These are phyloP conservation scores for Pangasius mekongensis DNA, from an alignment of 2,797 vertebrate genomes.

Conservation along the genomic window DNA sequence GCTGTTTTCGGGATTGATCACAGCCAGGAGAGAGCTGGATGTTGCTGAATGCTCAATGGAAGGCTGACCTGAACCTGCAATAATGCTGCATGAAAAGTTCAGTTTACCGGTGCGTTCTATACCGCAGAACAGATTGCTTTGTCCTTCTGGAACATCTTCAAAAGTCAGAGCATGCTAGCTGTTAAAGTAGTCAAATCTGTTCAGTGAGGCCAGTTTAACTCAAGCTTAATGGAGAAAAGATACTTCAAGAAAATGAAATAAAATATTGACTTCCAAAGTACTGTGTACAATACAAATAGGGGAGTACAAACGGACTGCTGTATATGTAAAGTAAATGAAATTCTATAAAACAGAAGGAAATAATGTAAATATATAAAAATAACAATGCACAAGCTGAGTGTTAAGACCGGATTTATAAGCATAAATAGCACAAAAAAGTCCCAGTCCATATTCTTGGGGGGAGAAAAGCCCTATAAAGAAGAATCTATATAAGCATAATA, in stretches of 20 bases:
- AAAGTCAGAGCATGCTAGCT: neutral
- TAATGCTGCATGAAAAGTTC: neutral
- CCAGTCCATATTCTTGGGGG: neutral
- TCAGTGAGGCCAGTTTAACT: neutral
- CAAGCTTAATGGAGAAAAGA: neutral
- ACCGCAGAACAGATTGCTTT: neutral
- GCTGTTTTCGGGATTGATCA: constrained; percentile 52
- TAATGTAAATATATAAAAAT: neutral
- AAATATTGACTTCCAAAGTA: neutral
- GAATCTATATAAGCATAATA: neutral
- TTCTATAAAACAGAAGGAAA: too few relatives aligned
- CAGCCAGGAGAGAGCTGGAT: constrained; percentile 10
- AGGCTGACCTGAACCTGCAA: neutral
- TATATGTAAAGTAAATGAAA: neutral
- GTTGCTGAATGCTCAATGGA: constrained; percentile 30
- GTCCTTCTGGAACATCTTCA: neutral
- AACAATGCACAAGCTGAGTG: neutral
- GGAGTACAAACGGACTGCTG: neutral
- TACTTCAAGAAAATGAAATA: neutral
- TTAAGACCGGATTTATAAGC: neutral
- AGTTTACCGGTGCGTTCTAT: neutral
- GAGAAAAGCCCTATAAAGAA: neutral
- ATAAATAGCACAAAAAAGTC: neutral
- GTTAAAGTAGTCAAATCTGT: neutral
- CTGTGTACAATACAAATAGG: neutral